These are phyloP conservation scores for Globia sparganii DNA, from an alignment of 2,888 invertebrate species.

Conservation along the genomic window DNA sequence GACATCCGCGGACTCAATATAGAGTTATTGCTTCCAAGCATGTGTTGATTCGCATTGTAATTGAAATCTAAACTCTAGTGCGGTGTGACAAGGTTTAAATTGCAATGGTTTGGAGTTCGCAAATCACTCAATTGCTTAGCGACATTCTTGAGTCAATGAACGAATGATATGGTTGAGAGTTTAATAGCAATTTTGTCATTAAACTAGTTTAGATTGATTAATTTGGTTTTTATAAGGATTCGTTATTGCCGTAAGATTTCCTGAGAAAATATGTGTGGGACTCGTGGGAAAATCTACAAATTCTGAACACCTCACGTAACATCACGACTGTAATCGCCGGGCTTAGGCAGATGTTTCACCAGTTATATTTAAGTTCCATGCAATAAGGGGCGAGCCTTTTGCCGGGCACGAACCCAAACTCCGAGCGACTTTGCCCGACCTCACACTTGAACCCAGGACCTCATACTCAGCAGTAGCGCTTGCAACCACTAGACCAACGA, in stretches of 20 bases:
- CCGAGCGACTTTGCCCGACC: neutral
- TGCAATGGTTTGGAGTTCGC: slow-evolving; percentile 5
- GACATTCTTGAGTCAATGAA: slow-evolving; percentile 49
- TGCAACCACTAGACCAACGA: neutral
- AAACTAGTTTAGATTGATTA: slow-evolving; percentile 18
- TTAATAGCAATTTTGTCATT: slow-evolving; percentile 36
- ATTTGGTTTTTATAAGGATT: slow-evolving; percentile 12
- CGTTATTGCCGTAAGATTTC: neutral
- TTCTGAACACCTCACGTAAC: neutral
- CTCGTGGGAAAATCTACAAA: neutral
- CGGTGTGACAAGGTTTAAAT: slow-evolving; percentile 4
- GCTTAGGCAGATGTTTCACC: neutral
- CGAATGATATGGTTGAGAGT: slow-evolving; percentile 36
- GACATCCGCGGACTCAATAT: slow-evolving; percentile 67
- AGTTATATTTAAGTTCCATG: neutral
- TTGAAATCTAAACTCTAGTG: slow-evolving; percentile 18
- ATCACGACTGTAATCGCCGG: neutral
- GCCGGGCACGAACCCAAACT: neutral
- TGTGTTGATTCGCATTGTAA: slow-evolving; percentile 42
- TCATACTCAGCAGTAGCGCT: neutral
- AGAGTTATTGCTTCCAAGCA: slow-evolving; percentile 65
- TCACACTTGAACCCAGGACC: neutral
- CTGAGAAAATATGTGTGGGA: neutral
- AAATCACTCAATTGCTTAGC: slow-evolving; percentile 48
- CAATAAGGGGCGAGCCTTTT: neutral